Conservation (phyloP, 2,888 invertebrate genomes). For the Ommatoiulus sabulosus region DNA sequence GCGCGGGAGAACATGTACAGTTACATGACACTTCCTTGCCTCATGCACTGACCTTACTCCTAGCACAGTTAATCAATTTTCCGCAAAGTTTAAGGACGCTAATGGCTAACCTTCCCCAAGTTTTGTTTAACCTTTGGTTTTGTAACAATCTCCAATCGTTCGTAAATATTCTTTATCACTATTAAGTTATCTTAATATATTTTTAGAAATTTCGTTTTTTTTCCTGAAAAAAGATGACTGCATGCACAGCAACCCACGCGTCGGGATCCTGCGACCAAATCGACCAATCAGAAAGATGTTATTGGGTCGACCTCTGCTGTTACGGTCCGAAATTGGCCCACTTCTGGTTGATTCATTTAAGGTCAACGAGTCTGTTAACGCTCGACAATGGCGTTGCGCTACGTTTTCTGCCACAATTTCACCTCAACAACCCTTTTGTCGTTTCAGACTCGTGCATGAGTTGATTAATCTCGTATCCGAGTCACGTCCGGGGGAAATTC, state of each 20-base stretch:
- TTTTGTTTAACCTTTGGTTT: too few species aligned
- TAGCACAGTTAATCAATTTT: too few species aligned
- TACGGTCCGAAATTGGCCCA: constrained; percentile 26
- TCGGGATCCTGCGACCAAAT: not conserved
- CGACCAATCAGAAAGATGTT: not conserved
- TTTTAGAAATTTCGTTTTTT: too few species aligned
- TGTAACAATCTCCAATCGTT: too few species aligned
- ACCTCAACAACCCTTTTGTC: not conserved
- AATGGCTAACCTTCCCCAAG: too few species aligned
- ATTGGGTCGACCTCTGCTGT: constrained; percentile 17
- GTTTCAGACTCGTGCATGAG: not conserved
- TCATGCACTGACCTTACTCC: too few species aligned
- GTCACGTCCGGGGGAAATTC: not conserved
- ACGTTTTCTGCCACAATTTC: not conserved
- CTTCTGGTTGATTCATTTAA: constrained; percentile 15
- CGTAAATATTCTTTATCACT: too few species aligned
- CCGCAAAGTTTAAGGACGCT: too few species aligned
- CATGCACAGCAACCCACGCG: not conserved
- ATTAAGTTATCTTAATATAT: too few species aligned
- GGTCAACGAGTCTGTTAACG: constrained; percentile 13
- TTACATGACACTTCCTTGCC: too few species aligned
- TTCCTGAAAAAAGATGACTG: too few species aligned
- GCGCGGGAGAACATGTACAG: too few species aligned
- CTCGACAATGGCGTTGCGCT: not conserved
- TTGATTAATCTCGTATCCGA: not conserved